Percentiles rank a stretch among this genome's conserved stretches.
Evolutionary conservation across 2,888 invertebrate species (phyloP).

Genomic region (Silvanus unidentatus): DNA sequence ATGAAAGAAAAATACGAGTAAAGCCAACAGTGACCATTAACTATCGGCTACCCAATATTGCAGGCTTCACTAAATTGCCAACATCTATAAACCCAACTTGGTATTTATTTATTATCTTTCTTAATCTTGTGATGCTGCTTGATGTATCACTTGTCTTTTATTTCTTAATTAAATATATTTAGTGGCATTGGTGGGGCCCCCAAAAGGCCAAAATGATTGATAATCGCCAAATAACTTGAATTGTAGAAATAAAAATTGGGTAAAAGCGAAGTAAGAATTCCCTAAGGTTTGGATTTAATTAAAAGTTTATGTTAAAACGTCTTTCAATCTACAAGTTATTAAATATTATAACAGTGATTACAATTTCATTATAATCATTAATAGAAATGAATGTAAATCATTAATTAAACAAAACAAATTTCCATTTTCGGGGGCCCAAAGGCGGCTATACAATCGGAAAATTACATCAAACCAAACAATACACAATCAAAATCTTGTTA

Average conservation of each 20-base stretch:
- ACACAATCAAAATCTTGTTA: constrained; percentile 35
- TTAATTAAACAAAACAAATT: constrained; percentile 10
- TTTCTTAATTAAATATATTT: constrained; percentile 33
- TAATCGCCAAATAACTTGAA: neutral
- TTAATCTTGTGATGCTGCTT: constrained; percentile 27
- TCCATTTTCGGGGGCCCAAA: neutral
- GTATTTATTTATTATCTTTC: constrained; percentile 34
- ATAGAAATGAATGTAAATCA: constrained; percentile 15
- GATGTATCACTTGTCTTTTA: constrained; percentile 32
- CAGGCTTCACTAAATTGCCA: constrained; percentile 21
- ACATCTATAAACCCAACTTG: constrained; percentile 23
- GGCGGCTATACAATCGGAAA: constrained; percentile 9
- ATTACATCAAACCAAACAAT: constrained; percentile 37
- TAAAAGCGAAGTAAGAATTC: no score
- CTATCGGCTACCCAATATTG: constrained; percentile 20
- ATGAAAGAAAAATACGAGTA: no score
- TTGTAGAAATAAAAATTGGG: no score
- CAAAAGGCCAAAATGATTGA: constrained; percentile 3
- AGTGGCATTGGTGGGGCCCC: constrained; percentile 1
- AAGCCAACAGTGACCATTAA: constrained; percentile 2
- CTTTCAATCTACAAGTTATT: no score
- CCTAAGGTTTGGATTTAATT: no score
- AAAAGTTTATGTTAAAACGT: no score
- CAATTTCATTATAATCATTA: constrained; percentile 2
- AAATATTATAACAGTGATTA: neutral